These are phyloP conservation scores for Lota lota DNA, from an alignment of 2,113 vertebrate genomes.

Conservation along the genomic window DNA sequence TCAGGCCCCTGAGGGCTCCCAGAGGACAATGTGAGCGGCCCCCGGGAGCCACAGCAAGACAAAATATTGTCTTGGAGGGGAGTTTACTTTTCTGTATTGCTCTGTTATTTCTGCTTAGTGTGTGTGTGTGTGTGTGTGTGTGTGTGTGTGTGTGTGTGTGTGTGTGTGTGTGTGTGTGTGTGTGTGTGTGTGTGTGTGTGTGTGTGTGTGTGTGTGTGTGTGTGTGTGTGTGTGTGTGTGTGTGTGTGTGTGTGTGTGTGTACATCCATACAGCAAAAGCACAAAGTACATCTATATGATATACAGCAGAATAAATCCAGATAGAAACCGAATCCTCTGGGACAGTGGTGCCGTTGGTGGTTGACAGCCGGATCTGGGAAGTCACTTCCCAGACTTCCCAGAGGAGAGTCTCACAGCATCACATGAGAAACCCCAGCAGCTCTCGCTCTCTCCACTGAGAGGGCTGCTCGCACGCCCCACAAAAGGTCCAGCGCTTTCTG, in stretches of 20 bases:
- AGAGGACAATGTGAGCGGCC: background rate
- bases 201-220: background rate
- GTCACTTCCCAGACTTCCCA: slow-evolving; percentile 45
- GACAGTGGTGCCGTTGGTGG: background rate
- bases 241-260: background rate
- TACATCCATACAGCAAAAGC: too few relatives aligned
- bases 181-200: background rate
- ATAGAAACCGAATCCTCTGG: slow-evolving; percentile 35
- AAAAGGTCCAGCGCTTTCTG: slow-evolving; percentile 35
- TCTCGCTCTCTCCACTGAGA: slow-evolving; percentile 30
- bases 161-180: too few relatives aligned
- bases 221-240: background rate
- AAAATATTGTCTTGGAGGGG: too few relatives aligned
- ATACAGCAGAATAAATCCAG: too few relatives aligned
- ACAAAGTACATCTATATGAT: too few relatives aligned
- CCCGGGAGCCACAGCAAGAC: too few relatives aligned
- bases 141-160: too few relatives aligned
- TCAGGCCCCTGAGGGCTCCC: background rate
- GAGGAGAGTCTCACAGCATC: background rate
- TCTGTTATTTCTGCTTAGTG: too few relatives aligned
- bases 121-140: too few relatives aligned
- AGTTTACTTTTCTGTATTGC: background rate
- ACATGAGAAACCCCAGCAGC: slow-evolving; percentile 35
- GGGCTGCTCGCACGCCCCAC: slow-evolving; percentile 30
- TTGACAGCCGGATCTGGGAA: slow-evolving; percentile 12